These are phyloP conservation scores for Hedychridium roseum DNA, from an alignment of 2,888 invertebrate genomes.

Conservation along the genomic window DNA sequence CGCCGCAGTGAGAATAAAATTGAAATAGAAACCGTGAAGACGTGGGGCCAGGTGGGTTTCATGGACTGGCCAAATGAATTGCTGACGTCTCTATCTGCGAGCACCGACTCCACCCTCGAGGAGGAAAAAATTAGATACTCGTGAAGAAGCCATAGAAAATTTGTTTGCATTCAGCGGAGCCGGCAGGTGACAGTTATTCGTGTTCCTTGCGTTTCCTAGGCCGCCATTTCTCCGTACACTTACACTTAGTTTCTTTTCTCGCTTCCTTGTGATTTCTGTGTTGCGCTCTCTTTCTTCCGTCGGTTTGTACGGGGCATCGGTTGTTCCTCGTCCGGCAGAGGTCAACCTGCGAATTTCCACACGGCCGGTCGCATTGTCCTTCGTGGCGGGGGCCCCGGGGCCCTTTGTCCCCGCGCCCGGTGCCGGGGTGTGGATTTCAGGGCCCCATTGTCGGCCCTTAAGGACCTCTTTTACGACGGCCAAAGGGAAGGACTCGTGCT, in stretches of 20 bases:
- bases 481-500: conserved; percentile 47
- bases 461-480: conserved; percentile 46
- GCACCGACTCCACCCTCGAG: not conserved
- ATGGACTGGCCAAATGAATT: too few species aligned
- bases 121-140: conserved; percentile 54
- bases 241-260: conserved; percentile 23
- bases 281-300: conserved; percentile 15
- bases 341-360: conserved; percentile 61
- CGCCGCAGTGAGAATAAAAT: too few species aligned
- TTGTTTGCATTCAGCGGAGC: conserved; percentile 55
- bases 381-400: too few species aligned
- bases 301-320: conserved; percentile 10
- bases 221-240: conserved; percentile 7
- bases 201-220: conserved; percentile 16
- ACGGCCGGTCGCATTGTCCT: conserved; percentile 42
- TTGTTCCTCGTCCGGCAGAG: conserved; percentile 31
- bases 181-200: conserved; percentile 51
- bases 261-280: conserved; percentile 16
- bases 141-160: conserved; percentile 55
- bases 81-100: conserved; percentile 35
- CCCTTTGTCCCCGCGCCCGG: too few species aligned
- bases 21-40: too few species aligned
- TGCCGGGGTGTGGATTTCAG: conserved; percentile 56
- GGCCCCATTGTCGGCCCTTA: conserved; percentile 47
- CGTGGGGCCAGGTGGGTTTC: too few species aligned